Percentiles rank a stretch among this genome's conserved stretches.
Evolutionary conservation across 2,113 vertebrate species (phyloP).

Genomic region (Ahaetulla prasina): DNA sequence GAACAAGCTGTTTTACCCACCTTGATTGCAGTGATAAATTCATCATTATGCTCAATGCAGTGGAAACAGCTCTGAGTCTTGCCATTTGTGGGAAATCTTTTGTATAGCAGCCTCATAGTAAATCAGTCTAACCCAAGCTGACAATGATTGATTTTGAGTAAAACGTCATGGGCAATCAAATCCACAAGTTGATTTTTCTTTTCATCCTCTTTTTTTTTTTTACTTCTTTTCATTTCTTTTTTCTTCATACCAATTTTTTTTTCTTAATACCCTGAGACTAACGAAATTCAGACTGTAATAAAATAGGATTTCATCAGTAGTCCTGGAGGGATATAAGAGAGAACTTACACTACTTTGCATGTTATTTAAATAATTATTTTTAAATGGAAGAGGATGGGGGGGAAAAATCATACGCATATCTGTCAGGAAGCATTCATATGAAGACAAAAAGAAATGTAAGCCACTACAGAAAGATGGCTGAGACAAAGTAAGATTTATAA

Average conservation of each 20-base stretch:
- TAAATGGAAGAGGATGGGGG: neutral
- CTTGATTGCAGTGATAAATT: constrained; percentile 71
- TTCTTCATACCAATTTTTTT: constrained; percentile 26
- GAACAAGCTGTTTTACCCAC: constrained; percentile 66
- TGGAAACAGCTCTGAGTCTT: constrained; percentile 54
- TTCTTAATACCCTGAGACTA: constrained; percentile 49
- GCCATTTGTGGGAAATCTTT: constrained; percentile 58
- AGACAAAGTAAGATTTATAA: constrained; percentile 52
- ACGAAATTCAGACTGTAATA: constrained; percentile 47
- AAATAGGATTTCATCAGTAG: constrained; percentile 16
- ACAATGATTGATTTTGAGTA: constrained; percentile 67
- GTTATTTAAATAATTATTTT: constrained; percentile 6
- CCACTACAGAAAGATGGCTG: constrained; percentile 18
- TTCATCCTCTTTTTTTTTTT: neutral
- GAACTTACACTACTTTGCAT: neutral
- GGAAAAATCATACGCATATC: neutral
- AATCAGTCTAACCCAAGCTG: constrained; percentile 63
- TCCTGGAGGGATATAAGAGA: constrained; percentile 18
- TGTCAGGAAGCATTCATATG: constrained; percentile 45
- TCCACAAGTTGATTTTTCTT: constrained; percentile 20
- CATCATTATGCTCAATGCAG: constrained; percentile 49
- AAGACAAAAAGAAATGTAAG: constrained; percentile 53
- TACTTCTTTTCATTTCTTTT: neutral
- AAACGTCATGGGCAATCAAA: constrained; percentile 69
- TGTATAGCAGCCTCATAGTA: constrained; percentile 52